Evolutionary conservation across 2,797 vertebrate species (phyloP).

Genomic region (Chelon labrosus): DNA sequence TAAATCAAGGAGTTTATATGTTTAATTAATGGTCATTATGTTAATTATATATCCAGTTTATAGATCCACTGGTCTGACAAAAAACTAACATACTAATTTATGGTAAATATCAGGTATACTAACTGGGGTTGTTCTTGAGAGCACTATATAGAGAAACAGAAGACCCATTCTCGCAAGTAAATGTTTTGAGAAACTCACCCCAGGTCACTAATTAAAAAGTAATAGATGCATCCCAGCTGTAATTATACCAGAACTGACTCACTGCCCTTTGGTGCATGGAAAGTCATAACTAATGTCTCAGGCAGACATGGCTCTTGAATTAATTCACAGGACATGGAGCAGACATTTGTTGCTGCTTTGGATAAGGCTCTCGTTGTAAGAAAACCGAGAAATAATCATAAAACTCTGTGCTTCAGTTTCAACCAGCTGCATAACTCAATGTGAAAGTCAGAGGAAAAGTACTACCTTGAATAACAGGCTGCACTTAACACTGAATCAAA

Average conservation of each 20-base stretch:
- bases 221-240: conserved; percentile 68
- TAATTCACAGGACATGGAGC: conserved; percentile 35
- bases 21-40: not conserved
- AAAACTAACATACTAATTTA: not conserved
- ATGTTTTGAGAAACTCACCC: conserved; percentile 55
- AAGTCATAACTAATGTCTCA: conserved; percentile 62
- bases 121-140: conserved; percentile 17
- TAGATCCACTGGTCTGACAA: conserved; percentile 8
- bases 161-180: conserved; percentile 25
- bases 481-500: conserved; percentile 35
- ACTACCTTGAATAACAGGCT: conserved; percentile 29
- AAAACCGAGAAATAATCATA: conserved; percentile 1
- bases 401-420: conserved; percentile 7
- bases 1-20: not conserved
- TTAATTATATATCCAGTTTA: not conserved
- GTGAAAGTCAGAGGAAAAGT: not conserved
- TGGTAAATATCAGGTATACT: conserved; percentile 3
- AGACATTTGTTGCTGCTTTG: conserved; percentile 39
- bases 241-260: conserved; percentile 67
- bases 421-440: conserved; percentile 3
- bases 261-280: conserved; percentile 61
- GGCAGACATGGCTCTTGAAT: conserved; percentile 27
- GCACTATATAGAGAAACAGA: conserved; percentile 27
- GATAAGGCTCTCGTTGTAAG: conserved; percentile 8
- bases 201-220: conserved; percentile 69